A percentile compares a stretch with the other conserved stretches of the same genome.
These are phyloP conservation scores for Callitettix versicolor DNA, from an alignment of 1,140 invertebrate genomes.

Conservation along the genomic window DNA sequence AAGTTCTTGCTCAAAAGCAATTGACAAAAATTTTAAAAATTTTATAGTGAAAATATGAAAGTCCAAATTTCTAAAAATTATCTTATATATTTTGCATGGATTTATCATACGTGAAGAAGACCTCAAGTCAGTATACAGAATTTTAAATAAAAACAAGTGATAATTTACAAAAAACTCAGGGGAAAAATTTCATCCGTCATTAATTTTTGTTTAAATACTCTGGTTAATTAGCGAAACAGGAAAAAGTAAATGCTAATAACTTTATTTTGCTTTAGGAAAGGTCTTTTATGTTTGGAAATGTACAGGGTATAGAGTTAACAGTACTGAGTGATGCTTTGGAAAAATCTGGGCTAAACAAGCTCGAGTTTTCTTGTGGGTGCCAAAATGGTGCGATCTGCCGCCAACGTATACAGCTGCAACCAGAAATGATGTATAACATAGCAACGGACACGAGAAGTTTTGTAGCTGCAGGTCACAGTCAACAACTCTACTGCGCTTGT, in stretches of 20 bases:
- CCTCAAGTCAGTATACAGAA: too few species aligned
- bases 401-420: constrained; percentile 40
- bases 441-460: constrained; percentile 71
- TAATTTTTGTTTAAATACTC: neutral
- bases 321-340: constrained; percentile 22
- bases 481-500: constrained; percentile 71
- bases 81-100: too few species aligned
- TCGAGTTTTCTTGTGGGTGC: constrained; percentile 24
- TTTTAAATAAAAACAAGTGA: too few species aligned
- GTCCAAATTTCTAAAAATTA: too few species aligned
- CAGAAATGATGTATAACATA: constrained; percentile 50
- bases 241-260: too few species aligned
- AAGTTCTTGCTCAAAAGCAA: too few species aligned
- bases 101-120: too few species aligned
- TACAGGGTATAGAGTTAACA: constrained; percentile 22
- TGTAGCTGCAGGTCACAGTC: constrained; percentile 68
- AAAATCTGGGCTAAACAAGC: constrained; percentile 19
- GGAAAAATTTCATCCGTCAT: neutral
- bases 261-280: too few species aligned
- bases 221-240: neutral
- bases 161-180: too few species aligned
- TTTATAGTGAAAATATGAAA: too few species aligned
- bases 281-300: too few species aligned
- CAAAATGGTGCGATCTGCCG: constrained; percentile 22
- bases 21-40: too few species aligned